phyloP scores from a whole-genome alignment of 1,140 invertebrate species.

The Drosophila pseudoananassae region DNA sequence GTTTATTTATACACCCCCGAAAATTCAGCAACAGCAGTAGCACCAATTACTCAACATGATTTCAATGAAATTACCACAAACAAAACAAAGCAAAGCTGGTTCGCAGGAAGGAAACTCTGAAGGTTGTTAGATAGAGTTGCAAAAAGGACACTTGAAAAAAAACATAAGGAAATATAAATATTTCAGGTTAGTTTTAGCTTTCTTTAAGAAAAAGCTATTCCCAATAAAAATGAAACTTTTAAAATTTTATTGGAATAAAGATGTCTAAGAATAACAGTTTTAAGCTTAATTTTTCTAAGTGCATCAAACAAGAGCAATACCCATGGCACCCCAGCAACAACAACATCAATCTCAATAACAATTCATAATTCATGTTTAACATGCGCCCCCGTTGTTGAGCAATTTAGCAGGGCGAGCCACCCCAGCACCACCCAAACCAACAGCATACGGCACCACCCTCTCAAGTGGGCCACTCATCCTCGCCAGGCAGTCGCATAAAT shows the following conservation, averaged over 20 bases:
- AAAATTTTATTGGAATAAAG: not conserved
- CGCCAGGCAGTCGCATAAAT: conserved; percentile 63
- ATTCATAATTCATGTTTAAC: conserved; percentile 84
- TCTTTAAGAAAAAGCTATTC: not conserved
- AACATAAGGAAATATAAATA: not conserved
- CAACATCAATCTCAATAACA: conserved; percentile 84
- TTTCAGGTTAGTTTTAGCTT: not conserved
- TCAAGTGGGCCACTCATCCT: conserved; percentile 38
- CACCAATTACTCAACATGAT: conserved; percentile 84
- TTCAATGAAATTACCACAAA: conserved; percentile 82
- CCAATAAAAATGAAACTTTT: not conserved
- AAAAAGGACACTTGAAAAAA: conserved; percentile 17
- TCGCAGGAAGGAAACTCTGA: conserved; percentile 55
- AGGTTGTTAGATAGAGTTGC: conserved; percentile 14
- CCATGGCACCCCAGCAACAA: conserved; percentile 46
- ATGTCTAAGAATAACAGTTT: no score
- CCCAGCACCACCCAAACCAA: conserved; percentile 8
- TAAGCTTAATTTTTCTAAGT: not conserved
- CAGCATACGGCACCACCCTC: conserved; percentile 15
- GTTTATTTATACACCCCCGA: conserved; percentile 72
- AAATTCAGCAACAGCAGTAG: conserved; percentile 41
- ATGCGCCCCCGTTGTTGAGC: conserved; percentile 67
- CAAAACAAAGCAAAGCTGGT: conserved; percentile 47
- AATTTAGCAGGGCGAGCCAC: conserved; percentile 57
- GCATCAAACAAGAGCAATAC: conserved; percentile 22